Evolutionary conservation across 2,888 invertebrate species (phyloP), one percentile per base, ranked within the genome.

Genomic region (Diogma glabrata): DNA sequence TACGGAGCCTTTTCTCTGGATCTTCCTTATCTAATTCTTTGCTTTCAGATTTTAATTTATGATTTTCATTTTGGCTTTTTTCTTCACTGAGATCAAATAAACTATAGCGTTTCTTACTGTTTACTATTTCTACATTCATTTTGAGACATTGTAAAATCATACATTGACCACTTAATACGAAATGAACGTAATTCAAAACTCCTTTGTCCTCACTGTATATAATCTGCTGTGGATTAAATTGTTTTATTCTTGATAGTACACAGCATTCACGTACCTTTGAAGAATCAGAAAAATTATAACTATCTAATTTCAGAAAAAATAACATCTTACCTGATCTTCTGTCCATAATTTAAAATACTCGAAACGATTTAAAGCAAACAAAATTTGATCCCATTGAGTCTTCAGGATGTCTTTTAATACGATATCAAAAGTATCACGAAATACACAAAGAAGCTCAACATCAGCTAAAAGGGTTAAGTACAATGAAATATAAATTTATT

Each of bases 361-460:
- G 52, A 69, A 60, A 16, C 64, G 56, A 52, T 51, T 57, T 6
- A 68, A 28, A 48, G 67, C 64, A 10, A 36, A 49, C 47, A 60
- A 61, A 50, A 64, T 66, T 24, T 67, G 62, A 50, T 58, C 50
- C 67, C 65, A 66, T 58, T 60, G 58, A 46, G 61, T 60, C 55
- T 60, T 56, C 67, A 69, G 66, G 50, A 56, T 59, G 3, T 61
- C 57, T 10, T 60, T 59, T 26, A 67, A 55, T 53, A 64, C 58
- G 6, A 22, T 22, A 49, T 57, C 57, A 60, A 84, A 85, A 59
- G 81, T 79, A 53, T 77, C 73, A 56, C 75, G 76, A 65, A 75
- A 74, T 50, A 86, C 62, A 33, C 72, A 74, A 52, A 86, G 64
- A 43, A 85, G 65, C 64, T 86, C 84, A 57, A 79, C 78, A 48